Evolutionary conservation across 2,113 vertebrate species (phyloP).

Genomic region (Psettodes erumei): DNA sequence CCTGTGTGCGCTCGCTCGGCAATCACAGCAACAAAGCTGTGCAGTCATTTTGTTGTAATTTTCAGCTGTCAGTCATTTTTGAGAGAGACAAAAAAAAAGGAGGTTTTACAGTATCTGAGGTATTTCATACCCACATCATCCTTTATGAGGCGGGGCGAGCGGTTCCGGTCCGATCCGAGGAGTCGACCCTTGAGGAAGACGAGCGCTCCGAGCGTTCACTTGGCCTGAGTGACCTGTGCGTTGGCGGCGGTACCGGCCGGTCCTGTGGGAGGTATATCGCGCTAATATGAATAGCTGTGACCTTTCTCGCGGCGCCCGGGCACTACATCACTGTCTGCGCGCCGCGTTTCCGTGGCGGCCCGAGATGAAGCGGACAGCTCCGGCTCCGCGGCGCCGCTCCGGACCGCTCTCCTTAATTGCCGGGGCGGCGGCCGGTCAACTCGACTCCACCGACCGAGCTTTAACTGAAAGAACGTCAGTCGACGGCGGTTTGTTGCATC

Average conservation of each 20-base stretch:
- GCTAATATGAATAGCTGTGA: slow-evolving; percentile 71
- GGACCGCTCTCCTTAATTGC: slow-evolving; percentile 72
- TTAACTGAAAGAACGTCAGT: slow-evolving; percentile 51
- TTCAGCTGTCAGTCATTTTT: slow-evolving; percentile 27
- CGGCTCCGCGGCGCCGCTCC: slow-evolving; percentile 62
- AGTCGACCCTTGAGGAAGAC: too few species aligned
- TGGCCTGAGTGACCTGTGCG: neutral
- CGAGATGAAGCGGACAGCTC: slow-evolving; percentile 69
- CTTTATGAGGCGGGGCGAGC: too few species aligned
- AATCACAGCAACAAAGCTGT: slow-evolving; percentile 53
- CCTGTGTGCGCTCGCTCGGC: slow-evolving; percentile 6
- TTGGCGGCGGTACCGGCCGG: slow-evolving; percentile 19
- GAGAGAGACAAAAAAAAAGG: too few species aligned
- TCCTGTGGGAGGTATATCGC: slow-evolving; percentile 60
- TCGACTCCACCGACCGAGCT: slow-evolving; percentile 56
- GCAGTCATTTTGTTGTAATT: slow-evolving; percentile 25
- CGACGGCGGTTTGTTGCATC: too few species aligned
- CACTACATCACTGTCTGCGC: slow-evolving; percentile 73
- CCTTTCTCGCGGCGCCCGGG: slow-evolving; percentile 70
- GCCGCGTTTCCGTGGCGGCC: slow-evolving; percentile 58
- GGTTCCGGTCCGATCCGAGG: neutral
- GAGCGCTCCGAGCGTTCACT: too few species aligned
- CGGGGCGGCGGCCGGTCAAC: slow-evolving; percentile 63
- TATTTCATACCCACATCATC: slow-evolving; percentile 20
- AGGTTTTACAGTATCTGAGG: slow-evolving; percentile 8